Base-by-base conservation (phyloP, 2,797 vertebrate genomes). In the Apodemus agrarius region DNA sequence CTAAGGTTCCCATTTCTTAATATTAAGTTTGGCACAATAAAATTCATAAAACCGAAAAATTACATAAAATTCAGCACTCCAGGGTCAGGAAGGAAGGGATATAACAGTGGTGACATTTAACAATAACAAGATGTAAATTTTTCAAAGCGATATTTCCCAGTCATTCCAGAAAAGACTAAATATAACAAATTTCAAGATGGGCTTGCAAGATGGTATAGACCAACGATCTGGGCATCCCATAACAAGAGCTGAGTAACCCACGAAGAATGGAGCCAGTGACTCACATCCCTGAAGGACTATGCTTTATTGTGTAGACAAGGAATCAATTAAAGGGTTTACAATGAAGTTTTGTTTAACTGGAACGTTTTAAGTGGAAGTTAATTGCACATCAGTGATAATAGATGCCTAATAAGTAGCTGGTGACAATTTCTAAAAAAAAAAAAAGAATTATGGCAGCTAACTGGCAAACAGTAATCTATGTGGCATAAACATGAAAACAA, bases 321-420 rank as follows among this genome's bases (percentile, higher is more conserved):
- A 96, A 92, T 95, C 97, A 97, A 97, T 95, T 93, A 96, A 74
- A 95, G 92, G 89, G 82, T 87, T 96, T 93, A 92, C 96, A 75
- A 61, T 82, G 90, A 81, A 89, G 83, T 96, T 94, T 93, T 93
- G 94, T 97, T 94, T 93, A 81, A 97, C 89, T 34, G 96, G 94
- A 75, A 90, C 29, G 26, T 65, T 87, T 94, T 98, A 97, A 96
- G 92, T 97, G 95, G 95, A 96, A 97, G 94, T 88, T 97, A 98
- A 98, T 93, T 95, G 90, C 96, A 83, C 87, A 93, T 93, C 97
- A 97, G 82, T 83, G 97, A 92, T 95, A 98, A 97, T 29, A 26
- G 93, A 97, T 97, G 84, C 92, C 12, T 14, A 98, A 57, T 8
- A 96, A 93, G 78, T 85, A 97, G 79, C 72, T 91, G 89, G 93